phyloP scores from a whole-genome alignment of 2,888 invertebrate species.

The Dioctria rufipes region DNA sequence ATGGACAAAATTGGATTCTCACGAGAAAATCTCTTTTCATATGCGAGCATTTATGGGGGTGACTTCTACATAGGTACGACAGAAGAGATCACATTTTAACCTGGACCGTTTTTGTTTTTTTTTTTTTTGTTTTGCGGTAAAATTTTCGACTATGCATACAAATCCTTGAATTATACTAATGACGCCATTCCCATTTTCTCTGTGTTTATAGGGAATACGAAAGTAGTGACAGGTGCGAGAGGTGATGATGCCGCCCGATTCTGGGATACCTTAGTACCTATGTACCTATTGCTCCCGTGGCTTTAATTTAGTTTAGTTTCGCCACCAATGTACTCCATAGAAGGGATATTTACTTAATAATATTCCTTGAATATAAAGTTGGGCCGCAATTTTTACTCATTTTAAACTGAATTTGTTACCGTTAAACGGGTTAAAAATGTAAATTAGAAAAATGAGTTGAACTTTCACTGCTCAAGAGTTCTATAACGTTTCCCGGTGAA shows the following conservation, averaged over 20 bases:
- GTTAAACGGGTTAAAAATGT: not conserved
- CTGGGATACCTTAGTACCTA: not conserved
- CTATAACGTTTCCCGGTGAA: too few relatives aligned
- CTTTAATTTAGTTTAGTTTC: too few relatives aligned
- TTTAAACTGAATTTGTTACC: not conserved
- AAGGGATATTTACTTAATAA: too few relatives aligned
- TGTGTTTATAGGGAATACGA: not conserved
- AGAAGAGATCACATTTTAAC: not conserved
- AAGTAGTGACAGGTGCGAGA: not conserved
- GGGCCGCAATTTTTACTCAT: too few relatives aligned
- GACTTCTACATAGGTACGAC: not conserved
- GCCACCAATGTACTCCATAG: too few relatives aligned
- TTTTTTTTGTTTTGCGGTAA: not conserved
- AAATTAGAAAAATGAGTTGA: not conserved
- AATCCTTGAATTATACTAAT: constrained; percentile 31
- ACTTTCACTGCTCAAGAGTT: too few relatives aligned
- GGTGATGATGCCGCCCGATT: not conserved
- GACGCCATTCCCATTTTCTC: constrained; percentile 14
- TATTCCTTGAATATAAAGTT: too few relatives aligned
- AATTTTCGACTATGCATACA: constrained; percentile 37
- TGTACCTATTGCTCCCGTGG: too few relatives aligned
- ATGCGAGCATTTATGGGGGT: not conserved
- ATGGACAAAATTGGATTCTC: not conserved
- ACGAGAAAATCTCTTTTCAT: not conserved
- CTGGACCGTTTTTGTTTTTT: not conserved